A percentile compares a stretch with the other conserved stretches of the same genome.
These are phyloP conservation scores for Pseudachorutes palmiensis DNA, from an alignment of 1,140 invertebrate species.

Conservation along the genomic window DNA sequence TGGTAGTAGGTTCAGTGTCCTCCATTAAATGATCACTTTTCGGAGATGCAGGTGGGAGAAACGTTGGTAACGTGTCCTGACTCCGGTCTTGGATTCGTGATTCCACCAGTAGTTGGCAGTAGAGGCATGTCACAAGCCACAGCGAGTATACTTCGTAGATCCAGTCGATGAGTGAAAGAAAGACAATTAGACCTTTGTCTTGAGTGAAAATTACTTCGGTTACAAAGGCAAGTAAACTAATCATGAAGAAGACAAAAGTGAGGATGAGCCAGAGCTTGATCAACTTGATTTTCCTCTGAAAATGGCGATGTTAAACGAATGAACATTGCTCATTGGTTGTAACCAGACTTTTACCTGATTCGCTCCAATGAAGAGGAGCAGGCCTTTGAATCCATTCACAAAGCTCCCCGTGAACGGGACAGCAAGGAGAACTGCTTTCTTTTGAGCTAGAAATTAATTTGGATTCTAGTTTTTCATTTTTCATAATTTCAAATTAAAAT, in stretches of 20 bases:
- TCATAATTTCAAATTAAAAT: neutral
- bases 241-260: neutral
- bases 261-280: constrained; percentile 7
- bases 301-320: neutral
- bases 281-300: neutral
- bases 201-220: constrained; percentile 14
- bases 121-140: constrained; percentile 8
- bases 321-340: neutral
- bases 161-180: neutral
- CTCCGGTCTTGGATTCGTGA: neutral
- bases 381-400: neutral
- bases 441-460: constrained; percentile 1
- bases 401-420: constrained; percentile 6
- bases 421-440: constrained; percentile 6
- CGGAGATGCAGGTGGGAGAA: neutral
- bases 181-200: constrained; percentile 6
- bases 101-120: neutral
- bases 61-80: neutral
- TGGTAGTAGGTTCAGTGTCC: no score
- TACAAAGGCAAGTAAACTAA: neutral
- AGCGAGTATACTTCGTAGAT: constrained; percentile 7
- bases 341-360: neutral
- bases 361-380: constrained; percentile 8
- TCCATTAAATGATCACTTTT: no score
- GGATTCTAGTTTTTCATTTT: neutral